Base-by-base conservation (phyloP, 2,113 vertebrate genomes). In the Apteryx owenii region DNA sequence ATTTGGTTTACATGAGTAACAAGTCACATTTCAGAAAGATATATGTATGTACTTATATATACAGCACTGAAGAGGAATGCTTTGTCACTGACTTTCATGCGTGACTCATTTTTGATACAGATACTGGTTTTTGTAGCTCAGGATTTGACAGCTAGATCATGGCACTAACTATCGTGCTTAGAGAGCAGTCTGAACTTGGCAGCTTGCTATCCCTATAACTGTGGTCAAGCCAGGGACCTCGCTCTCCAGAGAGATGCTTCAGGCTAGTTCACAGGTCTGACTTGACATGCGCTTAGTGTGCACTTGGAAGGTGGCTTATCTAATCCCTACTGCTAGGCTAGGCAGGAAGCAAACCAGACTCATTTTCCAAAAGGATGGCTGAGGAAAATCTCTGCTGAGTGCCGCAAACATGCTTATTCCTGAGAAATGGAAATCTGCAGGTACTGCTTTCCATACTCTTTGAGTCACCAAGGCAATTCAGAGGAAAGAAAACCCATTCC, bases 221-320 rank as follows among this genome's bases (percentile, higher is more conserved):
- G 28, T 48, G 1, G 0, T 38, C 28, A 76, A 58, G 42, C 42
- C 70, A 75, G 22, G 13, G 28, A 68, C 22, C 9, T 90, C 38
- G 13, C 21, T 2, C 4, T 71, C 53, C 29, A 38, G 26, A 82
- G 21, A 58, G 23, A 23, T 64, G 36, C 36, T 66, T 72, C 78
- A 58, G 50, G 29, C 10, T 33, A 48, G 38, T 48, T 85, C 29
- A 72, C 71, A 44, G 36, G 29, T 89, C 66, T 86, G 33, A 12
- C 11, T 25, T 70, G 38, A 76, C 31, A 54, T 28, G 19, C 23
- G 17, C 40, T 62, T 79, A 54, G 12, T 0, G 0, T 19, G 31
- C 4, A 78, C 17, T 86, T 53, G 69, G 60, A 60, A 5, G 12
- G 29, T 54, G 50, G 12, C 11, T 90, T 60, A 60, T 36, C 26